phyloP scores from a whole-genome alignment of 2,113 vertebrate species.

The Thomomys bottae region DNA sequence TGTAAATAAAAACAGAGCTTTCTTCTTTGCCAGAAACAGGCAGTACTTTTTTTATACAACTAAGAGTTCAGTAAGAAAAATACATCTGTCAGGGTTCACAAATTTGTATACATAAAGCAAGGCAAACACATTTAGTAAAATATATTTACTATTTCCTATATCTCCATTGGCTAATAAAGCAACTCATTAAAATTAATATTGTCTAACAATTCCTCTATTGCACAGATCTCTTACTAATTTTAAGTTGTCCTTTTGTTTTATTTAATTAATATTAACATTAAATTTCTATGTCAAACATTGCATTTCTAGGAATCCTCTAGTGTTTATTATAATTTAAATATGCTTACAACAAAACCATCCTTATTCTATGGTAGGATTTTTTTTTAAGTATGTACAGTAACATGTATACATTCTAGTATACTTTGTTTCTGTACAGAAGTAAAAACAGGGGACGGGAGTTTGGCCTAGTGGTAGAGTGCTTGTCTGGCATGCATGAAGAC shows the following conservation, averaged over 20 bases:
- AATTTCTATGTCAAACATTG: not conserved
- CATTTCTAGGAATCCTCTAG: not conserved
- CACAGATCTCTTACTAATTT: conserved; percentile 4
- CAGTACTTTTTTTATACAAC: not conserved
- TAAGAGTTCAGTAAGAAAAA: not conserved
- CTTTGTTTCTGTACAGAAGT: not conserved
- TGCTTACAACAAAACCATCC: not conserved
- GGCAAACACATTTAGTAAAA: not conserved
- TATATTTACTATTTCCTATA: not conserved
- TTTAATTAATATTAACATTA: conserved; percentile 12
- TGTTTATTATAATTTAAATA: not conserved
- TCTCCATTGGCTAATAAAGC: not conserved
- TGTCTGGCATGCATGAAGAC: no score
- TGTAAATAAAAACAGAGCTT: not conserved
- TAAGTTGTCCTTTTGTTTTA: conserved; percentile 29
- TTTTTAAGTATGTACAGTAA: not conserved
- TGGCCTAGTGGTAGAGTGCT: no score
- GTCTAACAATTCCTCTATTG: conserved; percentile 27
- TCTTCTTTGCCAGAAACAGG: not conserved
- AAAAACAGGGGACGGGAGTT: no score
- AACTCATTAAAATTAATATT: conserved; percentile 27
- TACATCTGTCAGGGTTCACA: not conserved
- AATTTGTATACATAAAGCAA: conserved; percentile 9
- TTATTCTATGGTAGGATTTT: not conserved
- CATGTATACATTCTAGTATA: conserved; percentile 16